Evolutionary conservation across 1,140 invertebrate species (phyloP), one percentile per base, ranked within the genome.

Genomic region (Drosophila carrolli): DNA sequence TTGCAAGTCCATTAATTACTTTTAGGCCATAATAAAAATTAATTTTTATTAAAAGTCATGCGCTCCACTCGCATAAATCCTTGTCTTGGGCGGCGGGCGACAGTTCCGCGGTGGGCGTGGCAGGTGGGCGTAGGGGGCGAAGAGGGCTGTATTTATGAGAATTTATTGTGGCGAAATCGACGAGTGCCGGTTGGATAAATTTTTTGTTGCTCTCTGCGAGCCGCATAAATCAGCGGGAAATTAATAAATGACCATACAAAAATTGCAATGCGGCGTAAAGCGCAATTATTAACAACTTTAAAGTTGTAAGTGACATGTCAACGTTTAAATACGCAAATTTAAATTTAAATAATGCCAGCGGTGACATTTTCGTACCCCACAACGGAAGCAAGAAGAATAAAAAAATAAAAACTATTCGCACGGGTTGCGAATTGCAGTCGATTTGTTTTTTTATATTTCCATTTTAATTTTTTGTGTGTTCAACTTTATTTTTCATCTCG

Each of bases 21-120:
- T 86, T 86, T 88, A 83, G 79, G 48, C 78, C 71, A 79, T 88
- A 86, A 86, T 86, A 86, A 86, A 88, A 86, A 86, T 86, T 86
- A 86, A 86, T 86, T 86, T 88, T 88, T 86, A 86, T 86, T 86
- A 86, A 86, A 86, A 86, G 83, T 86, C 83, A 83, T 76, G 62
- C 61, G 75, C 83, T 54, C 47, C 72, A 58, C 50, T 51, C 70
- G 79, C 79, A 86, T 86, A 86, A 86, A 86, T 86, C 79, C 83
- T 79, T 86, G 79, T 88, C 83, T 86, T 86, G 83, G 75, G 50
- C 59, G 65, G 38, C 9, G 67, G 73, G 11, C 47, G n/a, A 32
- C 27, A 7, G 27, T 32, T 29, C n/a, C 4, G 29, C 9, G 29
- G 43, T 14, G 63, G 74, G 81, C 74, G 82, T 81, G 74, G 61